Base-by-base conservation (phyloP, 1,140 invertebrate species). In the Medauroidea extradentata region DNA sequence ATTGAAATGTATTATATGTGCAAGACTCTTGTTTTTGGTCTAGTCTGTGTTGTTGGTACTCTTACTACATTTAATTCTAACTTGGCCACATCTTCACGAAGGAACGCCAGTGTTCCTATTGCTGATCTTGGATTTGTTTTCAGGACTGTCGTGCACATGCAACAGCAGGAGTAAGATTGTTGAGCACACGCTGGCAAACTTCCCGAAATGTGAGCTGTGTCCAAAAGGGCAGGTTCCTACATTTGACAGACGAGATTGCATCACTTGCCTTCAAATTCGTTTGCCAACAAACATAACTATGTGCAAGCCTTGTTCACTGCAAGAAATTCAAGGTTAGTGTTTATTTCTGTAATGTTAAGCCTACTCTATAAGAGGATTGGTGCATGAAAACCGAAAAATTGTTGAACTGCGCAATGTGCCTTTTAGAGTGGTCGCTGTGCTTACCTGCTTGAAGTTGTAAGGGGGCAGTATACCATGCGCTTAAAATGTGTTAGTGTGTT, bases 141-240 rank as follows among this genome's bases (percentile, higher is more conserved):
- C 44, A 57, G 56, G 8, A 16, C 18, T 57, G 13, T 50, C 56
- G 7, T 57, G 56, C 23, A 50, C 25, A 18, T 57, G 56, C 50
- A 50, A 57, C 34, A 16, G 16, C 13, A 13, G 13, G 14, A 57
- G 56, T 50, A 57, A 57, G 23, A 27, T 57, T 8, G 25, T 50
- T 5, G 14, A 29, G 1, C 16, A 18, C n/a, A 41, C 23, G 16
- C 18, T 18, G 5, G 9, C 21, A 7, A 13, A 51, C 3, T 49
- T 57, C 18, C 56, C 56, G 7, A 23, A 14, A 8, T 57, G 56
- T 50, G 46, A 49, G 27, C 46, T 16, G 5, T 57, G 56, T 23
- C 56, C 44, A 16, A 24, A 50, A 4, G 25, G 38, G 38, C 16
- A 49, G 44, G 13, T 50, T 14, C 44, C 56, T 21, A 48, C 56